These are phyloP conservation scores for Temnothorax unifasciatus DNA, from an alignment of 2,888 invertebrate species.

Conservation along the genomic window DNA sequence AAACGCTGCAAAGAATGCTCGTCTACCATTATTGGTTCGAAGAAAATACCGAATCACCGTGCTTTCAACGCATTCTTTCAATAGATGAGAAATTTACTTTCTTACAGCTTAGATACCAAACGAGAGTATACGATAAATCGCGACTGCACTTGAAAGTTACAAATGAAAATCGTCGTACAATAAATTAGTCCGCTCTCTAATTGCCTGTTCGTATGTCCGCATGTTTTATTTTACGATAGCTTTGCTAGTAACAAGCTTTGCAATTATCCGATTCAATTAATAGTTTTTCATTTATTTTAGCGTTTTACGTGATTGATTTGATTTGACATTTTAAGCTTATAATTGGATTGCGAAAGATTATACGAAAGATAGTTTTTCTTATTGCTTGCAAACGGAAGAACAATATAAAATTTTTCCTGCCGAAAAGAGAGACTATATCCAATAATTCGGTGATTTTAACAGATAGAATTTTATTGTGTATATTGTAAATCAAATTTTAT, in stretches of 20 bases:
- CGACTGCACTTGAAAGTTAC: conserved; percentile 39
- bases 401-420: background rate
- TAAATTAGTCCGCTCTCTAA: conserved; percentile 24
- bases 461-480: background rate
- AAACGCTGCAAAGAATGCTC: conserved; percentile 44
- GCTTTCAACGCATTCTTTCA: conserved; percentile 48
- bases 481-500: conserved; percentile 15
- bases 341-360: background rate
- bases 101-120: conserved; percentile 44
- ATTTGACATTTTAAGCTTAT: background rate
- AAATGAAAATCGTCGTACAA: conserved; percentile 43
- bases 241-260: background rate
- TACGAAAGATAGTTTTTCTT: background rate
- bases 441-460: background rate
- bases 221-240: conserved; percentile 9
- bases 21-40: conserved; percentile 59
- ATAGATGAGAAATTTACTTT: conserved; percentile 48
- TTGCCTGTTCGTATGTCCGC: background rate
- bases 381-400: too few relatives aligned
- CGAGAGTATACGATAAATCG: conserved; percentile 48
- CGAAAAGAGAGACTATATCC: background rate
- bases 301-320: background rate
- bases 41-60: conserved; percentile 66
- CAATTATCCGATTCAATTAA: background rate
- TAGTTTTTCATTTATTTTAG: background rate